Evolutionary conservation across 1,140 invertebrate species (phyloP), one percentile per base, ranked within the genome.

Genomic region (Latrodectus geometricus): DNA sequence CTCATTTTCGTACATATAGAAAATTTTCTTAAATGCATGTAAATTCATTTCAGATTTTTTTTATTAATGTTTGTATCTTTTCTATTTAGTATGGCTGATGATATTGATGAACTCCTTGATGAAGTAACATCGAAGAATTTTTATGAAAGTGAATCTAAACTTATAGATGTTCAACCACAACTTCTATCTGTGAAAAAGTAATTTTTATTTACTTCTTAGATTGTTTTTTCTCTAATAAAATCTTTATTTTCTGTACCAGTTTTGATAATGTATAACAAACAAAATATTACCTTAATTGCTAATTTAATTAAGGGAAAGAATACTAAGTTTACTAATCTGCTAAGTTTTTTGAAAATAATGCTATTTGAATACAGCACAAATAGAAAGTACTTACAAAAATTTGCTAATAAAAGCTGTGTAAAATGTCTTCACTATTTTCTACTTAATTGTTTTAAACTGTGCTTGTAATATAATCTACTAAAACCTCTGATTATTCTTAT

Each of bases 41-140:
- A 9, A 48, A 9, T 54, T 4, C 12, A 52, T 52, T 17, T n/a
- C 4, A n/a, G 9, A n/a, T 52, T 15, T 48, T 0, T 4, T 15
- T n/a, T 48, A 49, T 50, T 8, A 49, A 61, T 69, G 17, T 74
- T n/a, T n/a, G 17, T 12, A 52, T 72, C 74, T 74, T 14, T 23
- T 73, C 21, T 48, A 54, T 20, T 68, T 21, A 68, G 12, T 11
- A 88, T 88, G 87, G 87, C 87, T 50, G 87, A 88, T 88, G 87
- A 88, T 56, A 84, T 88, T 56, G 81, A 84, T 68, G 80, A 88
- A 56, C 69, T 88, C 9, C 21, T 88, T 7, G 87, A 88, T 84
- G 87, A 88, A 79, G 87, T 88, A 14, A 80, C 83, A 74, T 88
- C 87, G 5, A 91, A 92, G 88, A 87, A 52, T 49, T 76, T 87